Evolutionary conservation across 2,888 invertebrate genomes (phyloP).

Genomic region (Julus scandinavius): DNA sequence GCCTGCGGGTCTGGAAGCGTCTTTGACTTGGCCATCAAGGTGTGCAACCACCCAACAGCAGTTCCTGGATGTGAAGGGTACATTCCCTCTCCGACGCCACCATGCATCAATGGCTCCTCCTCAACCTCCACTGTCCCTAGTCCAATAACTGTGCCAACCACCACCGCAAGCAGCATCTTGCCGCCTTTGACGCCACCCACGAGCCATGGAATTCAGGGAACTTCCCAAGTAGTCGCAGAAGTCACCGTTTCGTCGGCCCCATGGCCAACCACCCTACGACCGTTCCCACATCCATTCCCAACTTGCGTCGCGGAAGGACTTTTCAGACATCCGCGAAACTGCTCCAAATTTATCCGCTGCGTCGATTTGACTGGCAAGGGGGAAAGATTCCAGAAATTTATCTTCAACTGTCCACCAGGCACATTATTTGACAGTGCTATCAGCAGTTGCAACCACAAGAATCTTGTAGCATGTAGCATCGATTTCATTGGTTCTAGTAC

Average conservation of each 20-base stretch:
- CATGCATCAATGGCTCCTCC: neutral
- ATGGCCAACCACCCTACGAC: neutral
- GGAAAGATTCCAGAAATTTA: constrained; percentile 52
- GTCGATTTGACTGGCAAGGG: constrained; percentile 53
- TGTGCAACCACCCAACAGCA: constrained; percentile 60
- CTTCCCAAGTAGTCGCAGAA: constrained; percentile 16
- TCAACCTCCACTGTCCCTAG: neutral
- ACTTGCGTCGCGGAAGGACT: constrained; percentile 52
- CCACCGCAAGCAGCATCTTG: constrained; percentile 1
- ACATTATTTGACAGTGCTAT: constrained; percentile 54
- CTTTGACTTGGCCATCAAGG: constrained; percentile 61
- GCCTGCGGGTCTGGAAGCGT: constrained; percentile 60
- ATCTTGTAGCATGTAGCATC: constrained; percentile 34
- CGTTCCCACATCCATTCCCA: neutral
- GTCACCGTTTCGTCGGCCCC: constrained; percentile 41
- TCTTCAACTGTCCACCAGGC: constrained; percentile 53
- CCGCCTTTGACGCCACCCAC: constrained; percentile 1
- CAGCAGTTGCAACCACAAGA: constrained; percentile 52
- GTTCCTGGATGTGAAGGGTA: constrained; percentile 56
- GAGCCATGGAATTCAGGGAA: neutral
- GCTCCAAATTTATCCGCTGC: constrained; percentile 54
- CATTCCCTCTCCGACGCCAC: constrained; percentile 42
- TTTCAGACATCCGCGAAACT: constrained; percentile 54
- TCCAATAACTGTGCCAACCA: neutral
- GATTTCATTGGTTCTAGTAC: neutral